Evolutionary conservation across 1,140 invertebrate species (phyloP), one percentile per base, ranked within the genome.

Genomic region (Pollicipes pollicipes): DNA sequence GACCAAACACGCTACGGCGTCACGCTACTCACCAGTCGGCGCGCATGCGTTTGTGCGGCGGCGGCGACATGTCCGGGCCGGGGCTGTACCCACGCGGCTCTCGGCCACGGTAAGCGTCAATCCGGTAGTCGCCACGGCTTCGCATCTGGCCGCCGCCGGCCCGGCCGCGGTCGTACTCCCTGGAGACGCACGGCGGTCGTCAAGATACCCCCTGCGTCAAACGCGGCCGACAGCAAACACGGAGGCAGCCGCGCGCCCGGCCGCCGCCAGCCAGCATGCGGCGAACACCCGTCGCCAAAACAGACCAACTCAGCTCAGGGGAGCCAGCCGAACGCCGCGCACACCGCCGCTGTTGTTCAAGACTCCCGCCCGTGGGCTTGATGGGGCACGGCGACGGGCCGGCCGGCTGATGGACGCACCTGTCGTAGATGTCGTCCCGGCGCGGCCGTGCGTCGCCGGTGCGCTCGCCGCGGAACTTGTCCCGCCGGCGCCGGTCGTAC

Each of bases 401-500:
- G n/a, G n/a, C n/a, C n/a, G n/a, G n/a, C n/a, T n/a, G n/a, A n/a
- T n/a, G n/a, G n/a, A n/a, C n/a, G n/a, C n/a, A 29, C 64, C 64
- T 8, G n/a, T 29, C 64, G 4, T 66, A 66, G 6, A 66, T 68
- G 45, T 75, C 74, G 37, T 73, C 73, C 10, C 74, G 66, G 4
- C 74, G 67, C 10, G 64, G 28, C 6, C 64, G n/a, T 4, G 28
- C 64, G 17, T 73, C 85, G 70, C 89, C 81, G 66, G 90, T 83
- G 73, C 91, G 83, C 83, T 94, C 91, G 16, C 90, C 91, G 69
- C 90, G 84, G 77, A 94, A 94, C 78, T 94, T 94, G 76, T 94
- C 91, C 37, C 91, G 83, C 66, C 90, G 81, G 77, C 93, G 92
- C 31, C 90, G 84, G 79, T 93, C 90, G 76, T 93, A 93, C 78